Base-by-base conservation (phyloP, 2,888 invertebrate species). In the Nymphalis polychloros region DNA sequence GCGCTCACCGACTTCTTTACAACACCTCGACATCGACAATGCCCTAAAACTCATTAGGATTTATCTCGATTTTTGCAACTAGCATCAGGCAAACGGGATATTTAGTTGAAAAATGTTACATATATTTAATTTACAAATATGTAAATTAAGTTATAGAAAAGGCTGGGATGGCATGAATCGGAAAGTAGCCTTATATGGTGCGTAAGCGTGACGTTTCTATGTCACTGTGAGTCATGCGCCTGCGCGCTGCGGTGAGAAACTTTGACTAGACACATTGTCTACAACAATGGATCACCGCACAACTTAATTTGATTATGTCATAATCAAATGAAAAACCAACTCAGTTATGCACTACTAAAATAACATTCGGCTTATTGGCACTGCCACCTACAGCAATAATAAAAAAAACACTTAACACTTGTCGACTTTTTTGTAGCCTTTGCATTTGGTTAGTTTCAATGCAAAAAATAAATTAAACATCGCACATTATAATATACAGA, bases 221-320 rank as follows among this genome's bases (percentile, higher is more conserved):
- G 84, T 87, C 85, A 86, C 79, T 78, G 75, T 90, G 89, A 91
- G 81, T 90, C 89, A 91, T 81, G 75, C 81, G 79, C 82, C 81
- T 81, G 23, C 23, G 23, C 23, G 23, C 23, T 23, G 79, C 84
- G 83, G 80, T 87, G 86, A 84, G 89, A 88, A 86, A 83, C 83
- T 78, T 87, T 82, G 83, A 82, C 85, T 85, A 90, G 89, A 90
- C 90, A 84, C 82, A 87, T 88, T 87, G 88, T 91, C 87, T 88
- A 87, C 85, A 88, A 88, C 88, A 91, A 90, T 89, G 85, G 86
- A 85, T 86, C 85, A 87, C 80, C 79, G 84, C 79, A 82, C 76
- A 81, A 81, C 81, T 86, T 86, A 85, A 87, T 87, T 86, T 83
- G 87, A 90, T 91, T 90, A 89, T 88, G 87, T 88, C 85, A 87